Percentiles rank a stretch among this genome's conserved stretches.
Evolutionary conservation across 2,113 vertebrate genomes (phyloP).

Genomic region (Scophthalmus maximus): DNA sequence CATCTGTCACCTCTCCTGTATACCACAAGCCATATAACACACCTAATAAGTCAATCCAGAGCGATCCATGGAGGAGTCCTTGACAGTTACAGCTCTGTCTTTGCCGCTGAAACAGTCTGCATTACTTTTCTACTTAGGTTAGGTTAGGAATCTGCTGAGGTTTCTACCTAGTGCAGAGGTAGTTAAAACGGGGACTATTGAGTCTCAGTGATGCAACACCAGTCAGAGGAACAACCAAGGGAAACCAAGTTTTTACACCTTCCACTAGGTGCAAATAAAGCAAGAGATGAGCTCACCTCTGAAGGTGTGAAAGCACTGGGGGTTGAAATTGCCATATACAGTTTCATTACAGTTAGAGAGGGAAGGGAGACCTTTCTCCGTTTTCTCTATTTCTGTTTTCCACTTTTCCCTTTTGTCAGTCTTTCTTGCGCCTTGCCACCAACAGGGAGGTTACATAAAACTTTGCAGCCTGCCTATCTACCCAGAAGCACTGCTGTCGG

Average conservation of each 20-base stretch:
- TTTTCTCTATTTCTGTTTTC: slow-evolving; percentile 30
- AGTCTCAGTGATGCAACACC: slow-evolving; percentile 6
- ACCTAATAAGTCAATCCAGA: slow-evolving; percentile 31
- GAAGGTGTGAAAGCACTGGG: slow-evolving; percentile 42
- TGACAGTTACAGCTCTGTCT: slow-evolving; percentile 19
- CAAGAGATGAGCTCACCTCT: slow-evolving; percentile 25
- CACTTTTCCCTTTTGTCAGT: not conserved
- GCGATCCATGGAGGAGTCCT: not conserved
- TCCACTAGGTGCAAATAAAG: slow-evolving; percentile 38
- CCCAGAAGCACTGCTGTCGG: slow-evolving; percentile 29
- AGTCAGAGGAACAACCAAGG: slow-evolving; percentile 13
- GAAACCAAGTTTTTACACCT: slow-evolving; percentile 33
- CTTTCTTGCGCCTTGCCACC: slow-evolving; percentile 11
- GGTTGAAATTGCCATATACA: slow-evolving; percentile 54
- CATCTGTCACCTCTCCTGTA: slow-evolving; percentile 35
- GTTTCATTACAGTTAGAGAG: slow-evolving; percentile 45
- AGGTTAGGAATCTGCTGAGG: not conserved
- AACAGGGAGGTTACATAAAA: slow-evolving; percentile 20
- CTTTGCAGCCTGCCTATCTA: slow-evolving; percentile 20
- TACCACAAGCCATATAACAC: slow-evolving; percentile 31
- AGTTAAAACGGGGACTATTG: not conserved
- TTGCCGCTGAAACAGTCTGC: not conserved
- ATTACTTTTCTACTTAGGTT: slow-evolving; percentile 18
- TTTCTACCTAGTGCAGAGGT: slow-evolving; percentile 11
- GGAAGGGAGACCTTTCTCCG: slow-evolving; percentile 2